Percentiles rank a stretch among this genome's conserved stretches.
Evolutionary conservation across 2,888 invertebrate genomes (phyloP).

Genomic region (Prosapia bicincta): DNA sequence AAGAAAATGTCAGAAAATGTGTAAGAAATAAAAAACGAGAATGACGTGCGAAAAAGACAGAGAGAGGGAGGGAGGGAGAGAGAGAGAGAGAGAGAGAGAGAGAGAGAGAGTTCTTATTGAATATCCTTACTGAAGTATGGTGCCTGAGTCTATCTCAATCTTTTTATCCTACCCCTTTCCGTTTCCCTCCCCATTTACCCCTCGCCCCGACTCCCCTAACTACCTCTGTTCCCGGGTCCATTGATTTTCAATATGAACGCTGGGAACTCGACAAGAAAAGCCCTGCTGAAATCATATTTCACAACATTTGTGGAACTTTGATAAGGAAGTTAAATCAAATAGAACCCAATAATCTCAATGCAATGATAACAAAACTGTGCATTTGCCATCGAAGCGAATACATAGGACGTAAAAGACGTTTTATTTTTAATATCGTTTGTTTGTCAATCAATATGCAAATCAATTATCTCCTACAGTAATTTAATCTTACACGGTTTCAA

Average conservation of each 20-base stretch:
- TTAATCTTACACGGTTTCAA: no score
- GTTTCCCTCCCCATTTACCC: background rate
- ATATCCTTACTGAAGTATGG: background rate
- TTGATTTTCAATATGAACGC: background rate
- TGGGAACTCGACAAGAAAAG: background rate
- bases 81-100: background rate
- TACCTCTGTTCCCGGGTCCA: constrained; percentile 2
- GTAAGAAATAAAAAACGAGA: no score
- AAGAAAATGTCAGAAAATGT: no score
- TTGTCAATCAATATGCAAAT: no score
- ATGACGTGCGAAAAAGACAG: no score
- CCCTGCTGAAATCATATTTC: background rate
- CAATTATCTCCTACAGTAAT: no score
- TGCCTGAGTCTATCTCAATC: constrained; percentile 2
- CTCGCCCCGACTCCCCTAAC: background rate
- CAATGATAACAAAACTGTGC: no score
- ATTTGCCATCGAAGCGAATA: no score
- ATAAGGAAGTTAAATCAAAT: background rate
- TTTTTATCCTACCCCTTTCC: background rate
- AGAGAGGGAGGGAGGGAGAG: background rate
- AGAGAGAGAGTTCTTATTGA: background rate
- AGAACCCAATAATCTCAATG: background rate
- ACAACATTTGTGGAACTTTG: background rate
- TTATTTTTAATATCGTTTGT: no score
- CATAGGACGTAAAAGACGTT: no score